Percentiles rank a stretch among this genome's conserved stretches.
phyloP scores from a whole-genome alignment of 2,888 invertebrate genomes.

The Caenorhabditis sinica region DNA sequence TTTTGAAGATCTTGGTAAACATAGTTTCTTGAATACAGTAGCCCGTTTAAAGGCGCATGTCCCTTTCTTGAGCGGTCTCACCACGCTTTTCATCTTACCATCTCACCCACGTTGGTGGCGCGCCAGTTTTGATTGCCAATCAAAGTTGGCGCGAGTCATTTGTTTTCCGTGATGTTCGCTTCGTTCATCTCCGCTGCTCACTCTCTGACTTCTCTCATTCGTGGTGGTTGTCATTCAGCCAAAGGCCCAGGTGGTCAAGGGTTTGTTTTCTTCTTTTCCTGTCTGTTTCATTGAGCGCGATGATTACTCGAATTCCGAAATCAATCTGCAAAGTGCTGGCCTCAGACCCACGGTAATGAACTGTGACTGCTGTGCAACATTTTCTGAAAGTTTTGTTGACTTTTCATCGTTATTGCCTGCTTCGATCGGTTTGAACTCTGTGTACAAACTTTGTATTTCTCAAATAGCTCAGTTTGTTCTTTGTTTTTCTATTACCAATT shows the following conservation, averaged over 20 bases:
- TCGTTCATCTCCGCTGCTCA: slow-evolving; percentile 54
- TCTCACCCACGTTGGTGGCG: too few species aligned
- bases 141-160: slow-evolving; percentile 12
- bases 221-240: slow-evolving; percentile 12
- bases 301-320: slow-evolving; percentile 36
- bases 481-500: not conserved
- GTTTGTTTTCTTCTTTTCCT: slow-evolving; percentile 13
- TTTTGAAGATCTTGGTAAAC: too few species aligned
- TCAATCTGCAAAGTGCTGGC: slow-evolving; percentile 30
- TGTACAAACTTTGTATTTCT: not conserved
- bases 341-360: slow-evolving; percentile 29
- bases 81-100: not conserved
- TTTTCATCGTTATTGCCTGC: not conserved
- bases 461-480: not conserved
- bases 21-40: not conserved
- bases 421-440: not conserved
- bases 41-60: not conserved
- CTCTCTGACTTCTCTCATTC: slow-evolving; percentile 45
- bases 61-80: not conserved
- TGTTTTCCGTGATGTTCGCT: slow-evolving; percentile 45
- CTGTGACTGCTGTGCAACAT: not conserved
- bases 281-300: too few species aligned
- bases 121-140: not conserved
- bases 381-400: not conserved
- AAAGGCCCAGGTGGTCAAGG: slow-evolving; percentile 20